phyloP scores from a whole-genome alignment of 2,888 invertebrate genomes.

The Acleris emargana region DNA sequence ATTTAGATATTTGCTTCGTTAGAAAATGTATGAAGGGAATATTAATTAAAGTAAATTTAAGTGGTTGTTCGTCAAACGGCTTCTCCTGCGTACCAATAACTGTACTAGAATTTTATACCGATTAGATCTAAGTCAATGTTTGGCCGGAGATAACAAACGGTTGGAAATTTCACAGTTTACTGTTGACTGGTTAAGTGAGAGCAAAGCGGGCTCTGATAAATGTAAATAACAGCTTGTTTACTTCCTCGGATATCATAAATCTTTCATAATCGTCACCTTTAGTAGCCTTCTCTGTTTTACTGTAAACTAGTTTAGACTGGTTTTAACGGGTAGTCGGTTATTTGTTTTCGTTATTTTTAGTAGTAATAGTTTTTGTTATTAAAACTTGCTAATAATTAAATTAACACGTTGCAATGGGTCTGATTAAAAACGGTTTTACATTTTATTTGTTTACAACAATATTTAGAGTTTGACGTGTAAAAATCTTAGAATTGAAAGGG shows the following conservation, averaged over 20 bases:
- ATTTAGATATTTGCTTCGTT: too few relatives aligned
- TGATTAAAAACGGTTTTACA: too few relatives aligned
- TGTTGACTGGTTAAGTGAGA: constrained; percentile 53
- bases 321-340: not conserved
- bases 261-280: constrained; percentile 36
- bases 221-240: constrained; percentile 48
- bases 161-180: constrained; percentile 61
- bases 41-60: too few relatives aligned
- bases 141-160: constrained; percentile 60
- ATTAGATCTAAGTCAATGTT: constrained; percentile 62
- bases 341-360: not conserved
- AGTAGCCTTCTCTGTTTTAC: constrained; percentile 8
- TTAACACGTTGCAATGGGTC: not conserved
- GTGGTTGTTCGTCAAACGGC: constrained; percentile 8
- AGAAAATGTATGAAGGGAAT: too few relatives aligned
- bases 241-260: constrained; percentile 37
- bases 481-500: too few relatives aligned
- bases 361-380: not conserved
- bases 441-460: too few relatives aligned
- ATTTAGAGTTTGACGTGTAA: too few relatives aligned
- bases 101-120: constrained; percentile 48
- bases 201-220: constrained; percentile 44
- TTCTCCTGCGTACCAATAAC: constrained; percentile 43
- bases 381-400: not conserved
- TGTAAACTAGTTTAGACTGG: constrained; percentile 9